phyloP scores from a whole-genome alignment of 2,888 invertebrate genomes.

The Oxystoma pomonae region DNA sequence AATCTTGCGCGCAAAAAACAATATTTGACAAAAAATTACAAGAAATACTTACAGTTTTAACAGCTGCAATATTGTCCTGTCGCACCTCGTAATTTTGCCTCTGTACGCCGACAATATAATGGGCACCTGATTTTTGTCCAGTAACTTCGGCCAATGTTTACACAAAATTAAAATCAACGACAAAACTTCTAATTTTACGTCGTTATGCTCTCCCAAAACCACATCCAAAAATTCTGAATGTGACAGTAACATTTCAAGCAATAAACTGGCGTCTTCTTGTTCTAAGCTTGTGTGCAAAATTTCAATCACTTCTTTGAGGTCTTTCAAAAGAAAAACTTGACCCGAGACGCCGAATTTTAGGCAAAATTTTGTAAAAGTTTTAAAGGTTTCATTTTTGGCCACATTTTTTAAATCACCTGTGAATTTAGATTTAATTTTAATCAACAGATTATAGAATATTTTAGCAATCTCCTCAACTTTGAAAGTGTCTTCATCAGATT shows the following conservation, averaged over 20 bases:
- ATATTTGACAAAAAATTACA: too few species aligned
- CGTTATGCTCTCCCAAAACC: conserved; percentile 56
- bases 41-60: conserved; percentile 63
- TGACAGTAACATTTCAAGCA: conserved; percentile 71
- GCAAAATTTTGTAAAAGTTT: conserved; percentile 59
- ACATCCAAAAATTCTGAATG: conserved; percentile 75
- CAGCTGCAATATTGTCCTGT: conserved; percentile 65
- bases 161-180: conserved; percentile 62
- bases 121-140: conserved; percentile 67
- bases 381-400: conserved; percentile 52
- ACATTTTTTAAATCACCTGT: conserved; percentile 22
- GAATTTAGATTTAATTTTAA: conserved; percentile 19
- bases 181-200: conserved; percentile 50
- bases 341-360: conserved; percentile 60
- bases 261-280: conserved; percentile 50
- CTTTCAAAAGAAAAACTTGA: conserved; percentile 36
- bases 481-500: conserved; percentile 21
- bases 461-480: conserved; percentile 30
- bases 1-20: too few species aligned
- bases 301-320: conserved; percentile 55
- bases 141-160: conserved; percentile 58
- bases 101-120: conserved; percentile 74
- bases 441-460: conserved; percentile 29
- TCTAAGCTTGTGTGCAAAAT: conserved; percentile 51
- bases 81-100: conserved; percentile 65